phyloP scores from a whole-genome alignment of 2,888 invertebrate species.

The Barypeithes pellucidus region DNA sequence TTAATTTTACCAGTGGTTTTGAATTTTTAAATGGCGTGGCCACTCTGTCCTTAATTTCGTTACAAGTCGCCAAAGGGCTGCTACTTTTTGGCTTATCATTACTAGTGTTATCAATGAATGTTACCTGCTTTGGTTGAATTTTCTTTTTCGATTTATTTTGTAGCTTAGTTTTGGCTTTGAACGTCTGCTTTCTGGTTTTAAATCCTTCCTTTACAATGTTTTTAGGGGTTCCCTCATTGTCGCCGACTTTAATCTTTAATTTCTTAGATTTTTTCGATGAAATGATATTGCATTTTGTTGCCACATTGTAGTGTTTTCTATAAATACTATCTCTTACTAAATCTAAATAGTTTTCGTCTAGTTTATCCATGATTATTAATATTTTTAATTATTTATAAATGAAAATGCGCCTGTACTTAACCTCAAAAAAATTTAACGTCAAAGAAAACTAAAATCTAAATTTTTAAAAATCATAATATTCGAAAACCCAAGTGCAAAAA shows the following conservation, averaged over 20 bases:
- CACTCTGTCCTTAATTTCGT: constrained; percentile 15
- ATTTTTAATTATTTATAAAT: neutral
- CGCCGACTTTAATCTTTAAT: neutral
- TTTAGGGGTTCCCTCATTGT: constrained; percentile 15
- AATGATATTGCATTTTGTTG: neutral
- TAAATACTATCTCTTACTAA: constrained; percentile 47
- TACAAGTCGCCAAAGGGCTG: neutral
- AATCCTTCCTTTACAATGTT: neutral
- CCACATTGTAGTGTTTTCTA: neutral
- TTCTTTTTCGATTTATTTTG: constrained; percentile 22
- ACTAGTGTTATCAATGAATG: constrained; percentile 2
- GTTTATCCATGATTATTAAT: constrained; percentile 33
- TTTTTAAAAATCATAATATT: neutral
- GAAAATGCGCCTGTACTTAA: neutral
- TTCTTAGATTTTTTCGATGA: neutral
- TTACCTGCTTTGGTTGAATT: constrained; percentile 11
- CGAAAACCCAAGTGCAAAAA: too few relatives aligned
- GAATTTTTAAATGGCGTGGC: constrained; percentile 4
- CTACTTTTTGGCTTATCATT: neutral
- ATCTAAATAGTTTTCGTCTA: constrained; percentile 53
- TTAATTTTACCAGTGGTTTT: neutral
- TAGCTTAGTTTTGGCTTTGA: constrained; percentile 34
- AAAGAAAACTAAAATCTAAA: neutral
- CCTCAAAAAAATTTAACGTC: neutral
- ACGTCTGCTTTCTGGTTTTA: constrained; percentile 39